Evolutionary conservation across 2,113 vertebrate genomes (phyloP), one percentile per base, ranked within the genome.

Genomic region (Ploceus nigricollis): DNA sequence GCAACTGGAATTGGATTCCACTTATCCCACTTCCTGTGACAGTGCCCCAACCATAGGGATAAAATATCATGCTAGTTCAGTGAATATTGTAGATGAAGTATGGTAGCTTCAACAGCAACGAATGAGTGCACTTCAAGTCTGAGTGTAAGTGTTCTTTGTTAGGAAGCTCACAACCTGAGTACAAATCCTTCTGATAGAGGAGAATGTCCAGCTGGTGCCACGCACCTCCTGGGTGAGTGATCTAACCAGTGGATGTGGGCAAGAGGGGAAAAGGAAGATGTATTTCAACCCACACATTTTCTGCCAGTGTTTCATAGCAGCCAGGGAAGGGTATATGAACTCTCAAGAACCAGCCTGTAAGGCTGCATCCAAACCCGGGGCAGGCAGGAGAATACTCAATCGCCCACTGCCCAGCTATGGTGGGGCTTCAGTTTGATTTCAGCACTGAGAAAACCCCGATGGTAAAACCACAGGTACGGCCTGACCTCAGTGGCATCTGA

Each of bases 151-250:
- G 33, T 14, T 87, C 40, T 80, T 76, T 65, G 39, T 87, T 69
- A 77, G 85, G 63, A 86, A 81, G 54, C 45, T 85, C n/a, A 68
- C 3, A 4, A 65, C 0, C 0, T 17, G 51, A 35, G n/a, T 76
- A 57, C 57, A 61, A 45, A 80, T 93, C 79, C 75, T 75, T 75
- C 77, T 72, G 75, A 50, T 8, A 76, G 53, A 85, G 57, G 82
- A 91, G 45, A 97, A 90, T 30, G 68, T 86, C 76, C 70, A 72
- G 45, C 75, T 69, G 54, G 45, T 96, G 31, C n/a, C 94, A 86
- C 90, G 71, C 88, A 82, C 90, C 66, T 80, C 79, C 85, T 86
- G 71, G 82, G 50, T 92, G 90, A 82, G 40, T 33, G 58, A 88
- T 88, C 78, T 87, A 84, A 91, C 44, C 17, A 25, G 31, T 61